phyloP scores from a whole-genome alignment of 1,140 invertebrate genomes.

The Phymorhynchus buccinoides region DNA sequence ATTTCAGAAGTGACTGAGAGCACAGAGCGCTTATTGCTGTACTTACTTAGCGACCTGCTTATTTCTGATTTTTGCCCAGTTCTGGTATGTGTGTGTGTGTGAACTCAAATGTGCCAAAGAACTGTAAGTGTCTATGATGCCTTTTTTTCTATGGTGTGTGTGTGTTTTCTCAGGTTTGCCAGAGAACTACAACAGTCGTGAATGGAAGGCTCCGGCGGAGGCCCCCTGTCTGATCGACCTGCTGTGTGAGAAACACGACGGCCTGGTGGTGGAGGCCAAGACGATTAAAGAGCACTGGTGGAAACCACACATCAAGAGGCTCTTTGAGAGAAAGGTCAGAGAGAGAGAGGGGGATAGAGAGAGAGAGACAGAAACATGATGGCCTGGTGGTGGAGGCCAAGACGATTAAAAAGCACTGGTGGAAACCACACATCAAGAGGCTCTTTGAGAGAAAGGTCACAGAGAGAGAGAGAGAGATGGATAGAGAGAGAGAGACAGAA shows the following conservation, averaged over 20 bases:
- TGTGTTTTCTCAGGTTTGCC: conserved; percentile 76
- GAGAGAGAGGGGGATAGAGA: no score
- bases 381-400: conserved; percentile 89
- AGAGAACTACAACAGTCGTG: conserved; percentile 80
- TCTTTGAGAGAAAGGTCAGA: conserved; percentile 84
- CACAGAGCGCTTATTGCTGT: no score
- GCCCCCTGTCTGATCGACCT: conserved; percentile 87
- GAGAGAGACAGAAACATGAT: conserved; percentile 84
- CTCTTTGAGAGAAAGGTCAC: conserved; percentile 85
- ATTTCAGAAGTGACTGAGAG: no score
- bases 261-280: conserved; percentile 88
- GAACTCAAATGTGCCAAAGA: not conserved
- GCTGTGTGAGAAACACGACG: conserved; percentile 86
- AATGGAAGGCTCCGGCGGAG: conserved; percentile 80
- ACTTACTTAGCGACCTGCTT: no score
- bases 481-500: no score
- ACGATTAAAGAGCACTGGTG: conserved; percentile 92
- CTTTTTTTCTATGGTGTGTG: no score
- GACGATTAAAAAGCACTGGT: conserved; percentile 91
- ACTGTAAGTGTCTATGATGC: no score
- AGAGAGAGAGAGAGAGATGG: no score
- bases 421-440: conserved; percentile 85
- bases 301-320: conserved; percentile 84
- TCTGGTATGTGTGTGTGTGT: not conserved
- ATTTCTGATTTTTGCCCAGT: not conserved